phyloP scores from a whole-genome alignment of 2,888 invertebrate species.

The Polietes domitor region DNA sequence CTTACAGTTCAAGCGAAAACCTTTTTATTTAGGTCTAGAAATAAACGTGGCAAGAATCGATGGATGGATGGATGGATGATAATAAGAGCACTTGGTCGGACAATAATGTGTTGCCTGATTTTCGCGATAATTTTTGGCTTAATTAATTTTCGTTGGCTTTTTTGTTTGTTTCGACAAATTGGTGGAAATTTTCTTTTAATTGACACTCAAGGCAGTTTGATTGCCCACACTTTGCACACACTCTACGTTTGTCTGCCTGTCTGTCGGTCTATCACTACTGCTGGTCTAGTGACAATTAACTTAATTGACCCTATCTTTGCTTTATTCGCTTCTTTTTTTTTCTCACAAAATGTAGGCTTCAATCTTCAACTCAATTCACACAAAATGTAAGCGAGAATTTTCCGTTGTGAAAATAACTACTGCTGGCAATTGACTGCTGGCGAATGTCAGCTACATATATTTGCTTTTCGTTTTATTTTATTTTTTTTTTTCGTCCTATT shows the following conservation, averaged over 20 bases:
- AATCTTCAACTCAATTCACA: conserved; percentile 24
- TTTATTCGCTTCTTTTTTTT: conserved; percentile 12
- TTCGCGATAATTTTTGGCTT: not conserved
- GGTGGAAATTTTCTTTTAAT: conserved; percentile 7
- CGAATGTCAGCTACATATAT: too few relatives aligned
- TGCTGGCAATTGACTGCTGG: too few relatives aligned
- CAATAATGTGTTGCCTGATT: not conserved
- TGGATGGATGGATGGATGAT: not conserved
- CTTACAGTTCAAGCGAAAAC: not conserved
- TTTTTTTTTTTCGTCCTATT: conserved; percentile 18
- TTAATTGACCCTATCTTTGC: conserved; percentile 52
- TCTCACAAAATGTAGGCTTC: not conserved
- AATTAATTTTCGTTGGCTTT: not conserved
- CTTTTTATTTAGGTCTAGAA: not conserved
- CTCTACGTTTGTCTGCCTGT: not conserved
- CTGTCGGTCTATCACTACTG: conserved; percentile 28
- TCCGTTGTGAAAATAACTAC: too few relatives aligned
- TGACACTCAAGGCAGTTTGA: conserved; percentile 9
- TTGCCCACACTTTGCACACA: not conserved
- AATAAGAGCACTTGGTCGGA: not conserved
- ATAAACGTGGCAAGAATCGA: not conserved
- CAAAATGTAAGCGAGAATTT: not conserved
- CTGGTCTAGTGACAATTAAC: conserved; percentile 47
- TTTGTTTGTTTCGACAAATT: not conserved
- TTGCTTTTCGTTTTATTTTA: not conserved